Percentiles rank a stretch among this genome's conserved stretches.
Evolutionary conservation across 2,888 invertebrate genomes (phyloP).

Genomic region (Monochamus alternatus): DNA sequence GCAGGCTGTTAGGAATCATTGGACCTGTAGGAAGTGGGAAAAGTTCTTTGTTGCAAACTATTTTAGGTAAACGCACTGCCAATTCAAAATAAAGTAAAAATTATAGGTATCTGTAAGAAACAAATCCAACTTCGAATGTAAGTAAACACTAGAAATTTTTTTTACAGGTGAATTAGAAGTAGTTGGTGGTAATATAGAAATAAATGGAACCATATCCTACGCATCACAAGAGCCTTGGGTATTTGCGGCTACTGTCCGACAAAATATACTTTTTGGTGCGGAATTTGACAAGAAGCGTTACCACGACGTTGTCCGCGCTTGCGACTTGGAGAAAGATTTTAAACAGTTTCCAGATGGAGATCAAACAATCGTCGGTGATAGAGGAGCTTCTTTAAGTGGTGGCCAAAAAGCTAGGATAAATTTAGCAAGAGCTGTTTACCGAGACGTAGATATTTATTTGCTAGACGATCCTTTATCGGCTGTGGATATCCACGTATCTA

Average conservation of each 20-base stretch:
- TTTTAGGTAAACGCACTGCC: constrained; percentile 70
- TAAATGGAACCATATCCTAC: constrained; percentile 80
- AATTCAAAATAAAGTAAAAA: too few relatives aligned
- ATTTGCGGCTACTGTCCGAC: constrained; percentile 82
- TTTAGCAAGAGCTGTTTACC: constrained; percentile 79
- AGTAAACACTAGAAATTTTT: not conserved
- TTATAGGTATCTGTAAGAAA: too few relatives aligned
- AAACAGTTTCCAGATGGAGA: constrained; percentile 81
- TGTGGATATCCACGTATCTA: constrained; percentile 86
- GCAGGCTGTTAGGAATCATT: constrained; percentile 72
- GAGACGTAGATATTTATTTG: constrained; percentile 84
- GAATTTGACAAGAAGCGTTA: constrained; percentile 77
- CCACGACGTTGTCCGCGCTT: constrained; percentile 75
- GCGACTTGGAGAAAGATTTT: constrained; percentile 83
- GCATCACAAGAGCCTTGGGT: constrained; percentile 92
- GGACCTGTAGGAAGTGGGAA: constrained; percentile 78
- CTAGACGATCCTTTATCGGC: constrained; percentile 91
- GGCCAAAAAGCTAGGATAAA: constrained; percentile 87
- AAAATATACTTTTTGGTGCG: constrained; percentile 90
- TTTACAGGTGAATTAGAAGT: constrained; percentile 76
- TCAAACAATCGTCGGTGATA: constrained; percentile 86
- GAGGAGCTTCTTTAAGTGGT: constrained; percentile 85
- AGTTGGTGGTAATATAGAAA: constrained; percentile 75
- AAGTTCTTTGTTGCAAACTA: constrained; percentile 80
- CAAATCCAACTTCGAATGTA: not conserved